Percentiles rank a stretch among this genome's conserved stretches.
phyloP scores from a whole-genome alignment of 2,888 invertebrate genomes.

The Hemithea aestivaria region DNA sequence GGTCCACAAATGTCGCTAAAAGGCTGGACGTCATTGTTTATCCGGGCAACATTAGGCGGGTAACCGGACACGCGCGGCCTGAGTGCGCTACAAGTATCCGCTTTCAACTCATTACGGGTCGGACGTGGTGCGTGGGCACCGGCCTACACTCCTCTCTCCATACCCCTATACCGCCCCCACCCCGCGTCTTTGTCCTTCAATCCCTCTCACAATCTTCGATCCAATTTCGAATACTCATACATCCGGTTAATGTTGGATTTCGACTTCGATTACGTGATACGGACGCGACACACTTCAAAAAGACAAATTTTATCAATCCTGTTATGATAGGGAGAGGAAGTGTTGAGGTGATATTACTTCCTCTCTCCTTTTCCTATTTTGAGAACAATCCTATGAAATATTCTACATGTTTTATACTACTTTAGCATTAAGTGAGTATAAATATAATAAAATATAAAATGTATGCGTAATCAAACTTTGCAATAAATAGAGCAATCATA shows the following conservation, averaged over 20 bases:
- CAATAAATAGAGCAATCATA: too few species aligned
- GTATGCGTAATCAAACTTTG: too few species aligned
- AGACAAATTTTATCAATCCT: conserved; percentile 11
- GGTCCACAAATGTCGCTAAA: conserved; percentile 79
- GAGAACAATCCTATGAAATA: too few species aligned
- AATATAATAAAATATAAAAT: too few species aligned
- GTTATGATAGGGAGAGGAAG: too few species aligned
- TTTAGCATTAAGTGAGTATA: too few species aligned
- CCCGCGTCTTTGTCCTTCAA: conserved; percentile 69
- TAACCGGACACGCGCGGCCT: conserved; percentile 78
- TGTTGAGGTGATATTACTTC: too few species aligned
- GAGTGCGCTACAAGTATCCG: conserved; percentile 80
- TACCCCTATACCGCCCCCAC: conserved; percentile 34
- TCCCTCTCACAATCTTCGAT: conserved; percentile 75
- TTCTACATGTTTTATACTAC: too few species aligned
- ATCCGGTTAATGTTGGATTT: conserved; percentile 63
- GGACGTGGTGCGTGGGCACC: conserved; percentile 75
- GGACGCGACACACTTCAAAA: conserved; percentile 16
- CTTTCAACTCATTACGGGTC: conserved; percentile 78
- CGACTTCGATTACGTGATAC: conserved; percentile 58
- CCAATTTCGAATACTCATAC: conserved; percentile 72
- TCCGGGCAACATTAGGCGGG: conserved; percentile 78
- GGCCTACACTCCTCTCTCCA: conserved; percentile 19
- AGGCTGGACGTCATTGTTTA: conserved; percentile 79
- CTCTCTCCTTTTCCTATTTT: too few species aligned